phyloP scores from a whole-genome alignment of 2,888 invertebrate genomes.

The Hypercompe scribonia region DNA sequence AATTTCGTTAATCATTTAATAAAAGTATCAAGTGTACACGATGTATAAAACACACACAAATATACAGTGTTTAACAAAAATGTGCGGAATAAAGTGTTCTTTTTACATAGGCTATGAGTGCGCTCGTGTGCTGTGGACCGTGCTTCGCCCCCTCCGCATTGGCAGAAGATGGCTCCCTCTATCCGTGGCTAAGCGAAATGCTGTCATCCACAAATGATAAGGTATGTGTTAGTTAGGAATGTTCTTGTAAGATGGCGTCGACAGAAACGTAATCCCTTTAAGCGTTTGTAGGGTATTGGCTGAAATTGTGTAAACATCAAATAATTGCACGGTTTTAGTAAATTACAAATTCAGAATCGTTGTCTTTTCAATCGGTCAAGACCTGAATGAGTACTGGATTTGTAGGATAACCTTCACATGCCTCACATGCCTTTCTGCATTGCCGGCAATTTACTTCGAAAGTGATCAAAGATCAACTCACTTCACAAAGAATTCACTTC shows the following conservation, averaged over 20 bases:
- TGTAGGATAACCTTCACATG: too few species aligned
- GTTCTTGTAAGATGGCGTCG: not conserved
- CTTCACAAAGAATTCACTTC: not conserved
- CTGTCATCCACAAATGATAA: constrained; percentile 95
- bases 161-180: constrained; percentile 96
- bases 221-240: constrained; percentile 75
- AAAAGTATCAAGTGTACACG: not conserved
- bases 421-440: too few species aligned
- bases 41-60: not conserved
- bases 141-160: constrained; percentile 95
- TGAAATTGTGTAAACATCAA: not conserved
- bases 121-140: constrained; percentile 97
- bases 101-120: constrained; percentile 95
- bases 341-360: too few species aligned
- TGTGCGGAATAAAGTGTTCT: not conserved
- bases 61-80: not conserved
- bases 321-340: too few species aligned
- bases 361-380: too few species aligned
- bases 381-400: too few species aligned
- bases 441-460: not conserved
- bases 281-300: not conserved
- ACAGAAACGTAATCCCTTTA: not conserved
- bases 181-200: constrained; percentile 97
- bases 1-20: too few species aligned
- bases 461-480: not conserved